These are phyloP conservation scores for Trypoxylus dichotomus DNA, from an alignment of 1,140 invertebrate genomes.

Conservation along the genomic window DNA sequence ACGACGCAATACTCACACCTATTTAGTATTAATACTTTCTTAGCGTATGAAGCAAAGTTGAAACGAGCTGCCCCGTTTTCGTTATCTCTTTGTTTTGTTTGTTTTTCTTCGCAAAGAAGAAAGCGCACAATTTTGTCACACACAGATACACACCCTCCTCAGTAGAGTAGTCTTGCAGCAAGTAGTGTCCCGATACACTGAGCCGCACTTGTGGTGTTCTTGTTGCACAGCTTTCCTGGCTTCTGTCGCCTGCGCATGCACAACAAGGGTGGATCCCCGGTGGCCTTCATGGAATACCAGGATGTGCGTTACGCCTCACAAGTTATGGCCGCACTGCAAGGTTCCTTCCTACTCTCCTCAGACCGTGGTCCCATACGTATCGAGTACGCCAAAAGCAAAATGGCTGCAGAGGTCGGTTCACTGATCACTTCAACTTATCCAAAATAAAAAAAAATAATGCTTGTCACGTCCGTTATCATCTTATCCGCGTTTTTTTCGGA, in stretches of 20 bases:
- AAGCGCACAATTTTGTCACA: not conserved
- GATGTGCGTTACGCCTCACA: constrained; percentile 86
- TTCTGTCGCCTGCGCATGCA: constrained; percentile 97
- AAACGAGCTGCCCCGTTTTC: not conserved
- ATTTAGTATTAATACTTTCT: not conserved
- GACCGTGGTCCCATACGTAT: constrained; percentile 95
- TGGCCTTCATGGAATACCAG: constrained; percentile 96
- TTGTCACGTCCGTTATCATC: too few species aligned
- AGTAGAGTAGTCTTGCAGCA: constrained; percentile 17
- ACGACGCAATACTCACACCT: not conserved
- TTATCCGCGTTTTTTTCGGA: too few species aligned
- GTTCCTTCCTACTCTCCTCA: constrained; percentile 90
- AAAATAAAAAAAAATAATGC: not conserved
- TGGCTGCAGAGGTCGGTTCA: constrained; percentile 76
- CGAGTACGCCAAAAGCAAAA: constrained; percentile 98
- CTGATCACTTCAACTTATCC: not conserved
- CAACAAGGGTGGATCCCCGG: constrained; percentile 88
- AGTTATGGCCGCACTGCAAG: constrained; percentile 90
- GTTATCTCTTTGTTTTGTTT: not conserved
- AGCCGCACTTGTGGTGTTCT: constrained; percentile 51
- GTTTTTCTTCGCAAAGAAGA: not conserved
- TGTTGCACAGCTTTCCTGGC: constrained; percentile 87
- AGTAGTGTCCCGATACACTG: constrained; percentile 37
- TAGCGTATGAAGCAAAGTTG: too few species aligned
- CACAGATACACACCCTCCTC: constrained; percentile 19